phyloP scores from a whole-genome alignment of 2,797 vertebrate species.

The Cichlasoma orientale region DNA sequence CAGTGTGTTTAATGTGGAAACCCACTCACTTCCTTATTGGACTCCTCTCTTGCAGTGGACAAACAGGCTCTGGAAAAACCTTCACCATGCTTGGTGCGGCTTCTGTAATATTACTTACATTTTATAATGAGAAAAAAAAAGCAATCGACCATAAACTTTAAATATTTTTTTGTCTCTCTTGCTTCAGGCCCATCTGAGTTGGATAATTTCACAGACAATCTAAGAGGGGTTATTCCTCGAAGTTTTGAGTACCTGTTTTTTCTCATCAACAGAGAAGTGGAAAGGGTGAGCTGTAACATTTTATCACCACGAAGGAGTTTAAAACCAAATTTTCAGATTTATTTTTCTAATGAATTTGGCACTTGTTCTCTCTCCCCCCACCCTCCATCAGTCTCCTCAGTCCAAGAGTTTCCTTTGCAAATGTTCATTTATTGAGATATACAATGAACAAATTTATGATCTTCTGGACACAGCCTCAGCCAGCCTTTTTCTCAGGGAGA shows the following conservation, averaged over 20 bases:
- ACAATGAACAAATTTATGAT: constrained; percentile 98
- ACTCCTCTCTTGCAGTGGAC: constrained; percentile 82
- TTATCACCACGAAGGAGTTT: background rate
- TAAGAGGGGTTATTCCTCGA: constrained; percentile 94
- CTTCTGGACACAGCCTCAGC: constrained; percentile 93
- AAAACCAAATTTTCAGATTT: background rate
- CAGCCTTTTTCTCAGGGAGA: constrained; percentile 91
- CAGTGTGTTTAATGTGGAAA: background rate
- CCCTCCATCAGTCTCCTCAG: constrained; percentile 79
- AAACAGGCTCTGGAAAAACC: constrained; percentile 97
- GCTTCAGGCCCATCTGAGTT: constrained; percentile 89
- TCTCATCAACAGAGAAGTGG: constrained; percentile 92
- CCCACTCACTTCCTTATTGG: background rate
- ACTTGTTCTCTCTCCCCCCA: constrained; percentile 2
- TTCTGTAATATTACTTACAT: background rate
- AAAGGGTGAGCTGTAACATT: constrained; percentile 80
- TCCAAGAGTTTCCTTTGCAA: constrained; percentile 96
- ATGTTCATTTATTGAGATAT: constrained; percentile 98
- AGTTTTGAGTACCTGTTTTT: constrained; percentile 98
- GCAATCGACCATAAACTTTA: background rate
- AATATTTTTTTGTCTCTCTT: background rate
- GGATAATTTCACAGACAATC: constrained; percentile 92
- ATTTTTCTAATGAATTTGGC: background rate
- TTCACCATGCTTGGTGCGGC: constrained; percentile 97
- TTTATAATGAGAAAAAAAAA: background rate